Conservation (phyloP, 2,113 vertebrate species). For the Trogon melanurus region DNA sequence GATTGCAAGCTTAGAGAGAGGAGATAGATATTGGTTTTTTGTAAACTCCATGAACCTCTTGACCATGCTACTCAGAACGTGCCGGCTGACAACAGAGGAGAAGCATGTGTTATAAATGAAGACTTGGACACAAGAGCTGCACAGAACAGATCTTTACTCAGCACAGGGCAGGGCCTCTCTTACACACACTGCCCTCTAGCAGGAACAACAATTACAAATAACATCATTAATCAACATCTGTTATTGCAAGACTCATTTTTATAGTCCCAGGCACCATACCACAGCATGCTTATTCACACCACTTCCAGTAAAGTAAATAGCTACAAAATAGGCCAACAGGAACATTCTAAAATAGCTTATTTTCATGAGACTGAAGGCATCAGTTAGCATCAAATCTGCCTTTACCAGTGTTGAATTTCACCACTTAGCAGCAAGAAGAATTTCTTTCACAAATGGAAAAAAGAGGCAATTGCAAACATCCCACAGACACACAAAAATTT, state of each 20-base stretch:
- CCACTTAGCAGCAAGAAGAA: conserved; percentile 65
- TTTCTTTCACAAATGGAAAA: conserved; percentile 67
- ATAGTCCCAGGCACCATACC: conserved; percentile 49
- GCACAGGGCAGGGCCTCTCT: conserved; percentile 62
- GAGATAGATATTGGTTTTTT: neutral
- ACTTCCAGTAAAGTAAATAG: conserved; percentile 56
- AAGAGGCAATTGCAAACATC: conserved; percentile 64
- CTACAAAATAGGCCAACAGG: conserved; percentile 56
- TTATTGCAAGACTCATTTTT: conserved; percentile 60
- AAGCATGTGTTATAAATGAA: conserved; percentile 73
- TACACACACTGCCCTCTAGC: conserved; percentile 69
- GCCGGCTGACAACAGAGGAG: conserved; percentile 36
- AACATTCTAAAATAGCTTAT: conserved; percentile 71
- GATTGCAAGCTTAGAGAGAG: neutral
- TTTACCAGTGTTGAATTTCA: conserved; percentile 72
- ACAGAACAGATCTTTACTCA: conserved; percentile 76
- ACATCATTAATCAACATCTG: conserved; percentile 66
- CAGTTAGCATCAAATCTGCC: conserved; percentile 65
- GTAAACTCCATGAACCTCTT: neutral
- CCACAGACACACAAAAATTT: conserved; percentile 64
- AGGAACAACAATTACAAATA: conserved; percentile 71
- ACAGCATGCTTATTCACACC: conserved; percentile 64
- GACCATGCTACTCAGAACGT: conserved; percentile 38
- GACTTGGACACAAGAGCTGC: conserved; percentile 73
- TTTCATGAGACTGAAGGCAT: conserved; percentile 62